Evolutionary conservation across 2,113 vertebrate genomes (phyloP).

Genomic region (Sinocyclocheilus rhinocerous): DNA sequence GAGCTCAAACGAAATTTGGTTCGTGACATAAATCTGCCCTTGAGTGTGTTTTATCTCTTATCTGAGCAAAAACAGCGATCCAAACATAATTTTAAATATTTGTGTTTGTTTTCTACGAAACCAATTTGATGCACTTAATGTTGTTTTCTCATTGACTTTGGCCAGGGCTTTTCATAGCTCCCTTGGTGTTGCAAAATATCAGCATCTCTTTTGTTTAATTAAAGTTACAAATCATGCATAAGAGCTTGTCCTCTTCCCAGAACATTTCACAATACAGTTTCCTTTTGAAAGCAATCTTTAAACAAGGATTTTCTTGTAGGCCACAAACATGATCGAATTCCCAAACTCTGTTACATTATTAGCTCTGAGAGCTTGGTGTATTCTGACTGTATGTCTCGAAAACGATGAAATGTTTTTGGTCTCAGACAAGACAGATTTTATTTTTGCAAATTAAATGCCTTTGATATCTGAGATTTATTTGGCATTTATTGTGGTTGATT

Average conservation of each 20-base stretch:
- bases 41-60: background rate
- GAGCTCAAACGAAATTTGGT: background rate
- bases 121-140: background rate
- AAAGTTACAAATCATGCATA: slow-evolving; percentile 47
- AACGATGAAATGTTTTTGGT: slow-evolving; percentile 13
- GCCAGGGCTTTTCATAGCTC: background rate
- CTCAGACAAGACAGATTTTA: background rate
- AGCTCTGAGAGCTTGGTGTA: background rate
- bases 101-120: slow-evolving; percentile 1
- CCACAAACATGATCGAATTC: background rate
- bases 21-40: background rate
- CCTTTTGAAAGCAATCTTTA: background rate
- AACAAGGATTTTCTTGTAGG: slow-evolving; percentile 9
- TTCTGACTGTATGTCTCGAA: background rate
- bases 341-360: background rate
- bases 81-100: slow-evolving; percentile 15
- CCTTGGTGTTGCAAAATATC: slow-evolving; percentile 45
- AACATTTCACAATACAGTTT: slow-evolving; percentile 24
- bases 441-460: background rate
- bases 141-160: slow-evolving; percentile 31
- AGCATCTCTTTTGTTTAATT: slow-evolving; percentile 39
- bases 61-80: background rate
- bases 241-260: background rate
- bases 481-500: slow-evolving; percentile 26
- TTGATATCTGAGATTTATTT: slow-evolving; percentile 24